Conservation (phyloP, 2,797 vertebrate genomes). For the Manis pentadactyla region DNA sequence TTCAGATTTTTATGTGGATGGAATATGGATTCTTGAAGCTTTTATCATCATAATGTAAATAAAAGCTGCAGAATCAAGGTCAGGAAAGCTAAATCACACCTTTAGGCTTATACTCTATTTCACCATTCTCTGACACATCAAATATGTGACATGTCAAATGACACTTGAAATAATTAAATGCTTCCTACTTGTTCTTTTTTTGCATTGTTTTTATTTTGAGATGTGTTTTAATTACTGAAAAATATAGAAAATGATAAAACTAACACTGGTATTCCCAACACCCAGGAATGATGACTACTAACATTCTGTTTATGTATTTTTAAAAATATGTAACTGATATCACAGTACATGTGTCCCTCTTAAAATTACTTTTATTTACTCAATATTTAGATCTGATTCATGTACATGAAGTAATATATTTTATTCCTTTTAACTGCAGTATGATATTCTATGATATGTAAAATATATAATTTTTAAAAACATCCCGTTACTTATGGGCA, state of each 20-base stretch:
- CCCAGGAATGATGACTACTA: neutral
- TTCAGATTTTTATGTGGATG: conserved; percentile 37
- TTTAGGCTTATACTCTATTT: neutral
- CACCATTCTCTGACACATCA: neutral
- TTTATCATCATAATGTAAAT: neutral
- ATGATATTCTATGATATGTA: neutral
- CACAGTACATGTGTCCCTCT: neutral
- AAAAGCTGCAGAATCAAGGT: conserved; percentile 27
- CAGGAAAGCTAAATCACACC: neutral
- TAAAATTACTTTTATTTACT: conserved; percentile 47
- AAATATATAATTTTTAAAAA: neutral
- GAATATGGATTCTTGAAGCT: conserved; percentile 7
- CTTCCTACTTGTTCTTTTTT: neutral
- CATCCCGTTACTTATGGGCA: neutral
- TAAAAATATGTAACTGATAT: neutral
- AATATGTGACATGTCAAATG: neutral
- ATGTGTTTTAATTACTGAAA: conserved; percentile 9
- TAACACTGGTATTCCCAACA: neutral
- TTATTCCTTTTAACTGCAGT: conserved; percentile 8
- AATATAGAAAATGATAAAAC: conserved; percentile 32
- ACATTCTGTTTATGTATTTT: neutral
- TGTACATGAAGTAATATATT: conserved; percentile 26
- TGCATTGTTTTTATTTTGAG: neutral
- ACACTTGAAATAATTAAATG: conserved; percentile 18
- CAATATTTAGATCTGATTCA: neutral